Percentiles rank a stretch among this genome's conserved stretches.
Evolutionary conservation across 2,888 invertebrate genomes (phyloP).

Genomic region (Mechanitis mazaeus): DNA sequence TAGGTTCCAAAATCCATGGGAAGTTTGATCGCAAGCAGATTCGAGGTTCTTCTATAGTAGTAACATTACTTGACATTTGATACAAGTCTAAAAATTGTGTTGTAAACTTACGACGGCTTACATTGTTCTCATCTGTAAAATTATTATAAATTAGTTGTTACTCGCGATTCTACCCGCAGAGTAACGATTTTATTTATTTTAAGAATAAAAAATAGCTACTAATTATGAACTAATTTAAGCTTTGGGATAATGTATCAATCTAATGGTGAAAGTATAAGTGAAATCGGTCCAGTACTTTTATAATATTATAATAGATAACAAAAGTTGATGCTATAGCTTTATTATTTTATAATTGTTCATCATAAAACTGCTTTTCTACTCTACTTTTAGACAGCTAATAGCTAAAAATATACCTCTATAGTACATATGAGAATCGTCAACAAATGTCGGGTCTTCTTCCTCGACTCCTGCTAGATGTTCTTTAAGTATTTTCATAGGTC

Average conservation of each 20-base stretch:
- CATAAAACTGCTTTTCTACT: too few species aligned
- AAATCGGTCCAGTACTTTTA: too few species aligned
- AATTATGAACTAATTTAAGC: too few species aligned
- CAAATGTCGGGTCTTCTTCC: conserved; percentile 62
- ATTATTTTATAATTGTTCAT: too few species aligned
- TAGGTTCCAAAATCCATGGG: conserved; percentile 70
- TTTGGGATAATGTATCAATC: too few species aligned
- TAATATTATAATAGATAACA: too few species aligned
- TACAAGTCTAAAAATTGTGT: conserved; percentile 59
- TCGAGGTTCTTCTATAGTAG: conserved; percentile 57
- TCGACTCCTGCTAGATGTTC: conserved; percentile 59
- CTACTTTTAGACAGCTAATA: too few species aligned
- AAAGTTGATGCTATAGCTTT: too few species aligned
- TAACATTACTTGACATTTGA: conserved; percentile 57
- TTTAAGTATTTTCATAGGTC: conserved; percentile 69
- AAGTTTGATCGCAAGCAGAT: conserved; percentile 62
- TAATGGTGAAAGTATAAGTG: too few species aligned
- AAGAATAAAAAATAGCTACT: too few species aligned
- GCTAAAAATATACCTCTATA: conserved; percentile 54
- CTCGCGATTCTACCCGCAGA: too few species aligned
- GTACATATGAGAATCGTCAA: conserved; percentile 68
- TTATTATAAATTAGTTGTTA: neutral
- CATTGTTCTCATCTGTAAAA: conserved; percentile 54
- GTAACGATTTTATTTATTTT: too few species aligned
- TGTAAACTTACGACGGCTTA: conserved; percentile 60